These are phyloP conservation scores for Meloe dianella DNA, from an alignment of 2,888 invertebrate genomes.

Conservation along the genomic window DNA sequence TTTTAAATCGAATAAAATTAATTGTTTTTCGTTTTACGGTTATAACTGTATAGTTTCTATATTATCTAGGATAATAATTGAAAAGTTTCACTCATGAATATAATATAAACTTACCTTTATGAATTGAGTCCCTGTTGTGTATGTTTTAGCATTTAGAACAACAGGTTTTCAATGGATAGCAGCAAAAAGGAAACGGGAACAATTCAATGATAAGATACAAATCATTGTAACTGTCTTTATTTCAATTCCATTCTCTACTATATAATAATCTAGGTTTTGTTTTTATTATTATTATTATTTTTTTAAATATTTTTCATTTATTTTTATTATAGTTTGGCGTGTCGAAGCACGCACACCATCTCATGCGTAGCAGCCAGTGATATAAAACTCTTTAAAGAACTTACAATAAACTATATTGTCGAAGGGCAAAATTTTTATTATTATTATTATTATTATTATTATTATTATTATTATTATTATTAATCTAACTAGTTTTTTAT, in stretches of 20 bases:
- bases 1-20: neutral
- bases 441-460: neutral
- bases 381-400: slow-evolving; percentile 51
- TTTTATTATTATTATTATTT: slow-evolving; percentile 33
- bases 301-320: slow-evolving; percentile 38
- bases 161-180: slow-evolving; percentile 3
- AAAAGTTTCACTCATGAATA: neutral
- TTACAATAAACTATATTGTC: slow-evolving; percentile 16
- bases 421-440: slow-evolving; percentile 27
- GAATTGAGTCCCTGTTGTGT: neutral
- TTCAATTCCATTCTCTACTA: slow-evolving; percentile 59
- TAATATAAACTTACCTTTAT: slow-evolving; percentile 5
- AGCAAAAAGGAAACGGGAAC: neutral
- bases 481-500: slow-evolving; percentile 29
- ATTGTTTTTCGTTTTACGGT: no score
- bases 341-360: slow-evolving; percentile 49
- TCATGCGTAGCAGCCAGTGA: slow-evolving; percentile 56
- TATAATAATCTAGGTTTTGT: slow-evolving; percentile 53
- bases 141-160: neutral
- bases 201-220: slow-evolving; percentile 13
- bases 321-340: slow-evolving; percentile 49
- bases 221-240: slow-evolving; percentile 57
- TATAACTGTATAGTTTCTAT: neutral
- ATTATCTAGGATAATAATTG: neutral
- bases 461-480: neutral